These are phyloP conservation scores for Diphyllodes magnificus DNA, from an alignment of 2,113 vertebrate genomes.

Conservation along the genomic window DNA sequence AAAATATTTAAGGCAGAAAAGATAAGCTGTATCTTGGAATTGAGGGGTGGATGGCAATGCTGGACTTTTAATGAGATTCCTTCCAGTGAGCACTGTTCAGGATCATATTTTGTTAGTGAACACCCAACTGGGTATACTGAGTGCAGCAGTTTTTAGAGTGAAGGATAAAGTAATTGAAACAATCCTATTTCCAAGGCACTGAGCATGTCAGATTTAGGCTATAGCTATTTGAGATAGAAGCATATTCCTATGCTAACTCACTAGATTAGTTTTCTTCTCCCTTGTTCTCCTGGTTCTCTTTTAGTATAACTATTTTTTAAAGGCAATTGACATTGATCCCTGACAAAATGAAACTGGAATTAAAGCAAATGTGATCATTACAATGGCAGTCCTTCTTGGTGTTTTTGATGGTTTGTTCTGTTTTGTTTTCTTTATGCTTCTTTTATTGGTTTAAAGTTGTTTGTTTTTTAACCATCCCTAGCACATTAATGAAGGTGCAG, in stretches of 20 bases:
- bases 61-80: background rate
- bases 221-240: background rate
- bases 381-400: background rate
- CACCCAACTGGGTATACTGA: background rate
- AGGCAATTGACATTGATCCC: background rate
- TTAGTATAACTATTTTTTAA: background rate
- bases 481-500: background rate
- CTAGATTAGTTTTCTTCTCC: background rate
- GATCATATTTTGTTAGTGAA: background rate
- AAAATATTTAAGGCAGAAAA: background rate
- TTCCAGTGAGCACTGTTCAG: background rate
- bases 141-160: background rate
- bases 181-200: background rate
- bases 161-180: background rate
- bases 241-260: background rate
- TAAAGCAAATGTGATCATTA: background rate
- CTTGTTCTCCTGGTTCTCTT: background rate
- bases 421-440: background rate
- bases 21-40: background rate
- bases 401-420: rapidly evolving
- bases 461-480: background rate
- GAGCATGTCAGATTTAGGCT: background rate
- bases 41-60: background rate
- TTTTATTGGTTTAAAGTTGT: background rate
- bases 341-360: background rate